These are phyloP conservation scores for Enteromius paludinosus DNA, from an alignment of 2,797 vertebrate genomes.

Conservation along the genomic window DNA sequence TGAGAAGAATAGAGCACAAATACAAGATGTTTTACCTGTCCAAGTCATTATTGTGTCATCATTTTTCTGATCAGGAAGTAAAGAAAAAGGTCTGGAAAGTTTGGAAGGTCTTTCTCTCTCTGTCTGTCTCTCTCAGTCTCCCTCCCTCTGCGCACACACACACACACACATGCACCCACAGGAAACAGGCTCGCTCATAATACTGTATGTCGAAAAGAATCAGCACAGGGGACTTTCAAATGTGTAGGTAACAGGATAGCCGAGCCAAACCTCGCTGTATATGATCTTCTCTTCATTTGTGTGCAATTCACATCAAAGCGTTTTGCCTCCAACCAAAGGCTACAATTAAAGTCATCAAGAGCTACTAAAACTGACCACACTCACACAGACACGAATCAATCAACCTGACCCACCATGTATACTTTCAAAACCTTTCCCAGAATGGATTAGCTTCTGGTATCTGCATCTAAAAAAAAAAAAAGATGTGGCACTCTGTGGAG, in stretches of 20 bases:
- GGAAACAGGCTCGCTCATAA: constrained; percentile 10
- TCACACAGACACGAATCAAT: constrained; percentile 55
- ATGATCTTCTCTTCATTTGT: constrained; percentile 35
- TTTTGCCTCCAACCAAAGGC: constrained; percentile 50
- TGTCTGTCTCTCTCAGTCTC: constrained; percentile 22
- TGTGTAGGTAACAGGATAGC: constrained; percentile 23
- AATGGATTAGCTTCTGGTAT: constrained; percentile 35
- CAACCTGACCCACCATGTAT: constrained; percentile 39
- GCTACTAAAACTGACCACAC: constrained; percentile 58
- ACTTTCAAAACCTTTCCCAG: constrained; percentile 37
- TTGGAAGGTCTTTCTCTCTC: constrained; percentile 27
- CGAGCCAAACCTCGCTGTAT: constrained; percentile 21
- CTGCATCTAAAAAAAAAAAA: constrained; percentile 40
- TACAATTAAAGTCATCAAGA: constrained; percentile 53
- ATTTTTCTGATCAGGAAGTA: constrained; percentile 61
- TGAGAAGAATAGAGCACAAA: constrained; percentile 79
- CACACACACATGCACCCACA: not conserved
- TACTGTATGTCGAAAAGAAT: constrained; percentile 31
- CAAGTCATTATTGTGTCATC: constrained; percentile 69
- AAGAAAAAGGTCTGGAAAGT: constrained; percentile 46
- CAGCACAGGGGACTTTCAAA: constrained; percentile 1
- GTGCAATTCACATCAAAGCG: constrained; percentile 48
- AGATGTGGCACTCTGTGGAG: constrained; percentile 47
- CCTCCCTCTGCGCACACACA: not conserved
- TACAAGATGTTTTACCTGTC: constrained; percentile 77